Evolutionary conservation across 2,113 vertebrate species (phyloP).

Genomic region (Sardina pilchardus): DNA sequence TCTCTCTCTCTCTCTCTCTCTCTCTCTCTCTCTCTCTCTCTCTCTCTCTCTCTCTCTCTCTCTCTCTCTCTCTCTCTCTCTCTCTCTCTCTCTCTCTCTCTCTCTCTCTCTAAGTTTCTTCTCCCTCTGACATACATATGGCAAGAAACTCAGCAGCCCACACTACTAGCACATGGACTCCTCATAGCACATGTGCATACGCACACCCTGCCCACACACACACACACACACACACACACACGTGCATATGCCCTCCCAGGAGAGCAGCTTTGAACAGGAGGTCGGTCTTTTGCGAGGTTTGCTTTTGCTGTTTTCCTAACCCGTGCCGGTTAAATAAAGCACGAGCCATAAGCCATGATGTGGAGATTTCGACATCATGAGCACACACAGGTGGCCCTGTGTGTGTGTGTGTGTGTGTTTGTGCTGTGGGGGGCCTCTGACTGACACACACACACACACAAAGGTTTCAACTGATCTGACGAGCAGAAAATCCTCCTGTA

Average conservation of each 20-base stretch:
- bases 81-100: constrained; percentile 41
- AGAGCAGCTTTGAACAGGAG: not conserved
- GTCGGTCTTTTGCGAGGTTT: not conserved
- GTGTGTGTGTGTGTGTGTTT: not conserved
- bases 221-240: not conserved
- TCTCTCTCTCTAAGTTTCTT: constrained; percentile 16
- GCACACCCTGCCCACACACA: not conserved
- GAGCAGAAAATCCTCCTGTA: not conserved
- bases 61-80: constrained; percentile 35
- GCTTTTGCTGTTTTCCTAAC: not conserved
- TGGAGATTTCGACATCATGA: not conserved
- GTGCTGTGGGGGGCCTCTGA: not conserved
- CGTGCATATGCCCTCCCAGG: not conserved
- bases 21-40: constrained; percentile 34
- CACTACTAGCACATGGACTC: not conserved
- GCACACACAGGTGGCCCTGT: constrained; percentile 2
- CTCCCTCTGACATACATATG: constrained; percentile 57
- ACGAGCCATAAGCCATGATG: not conserved
- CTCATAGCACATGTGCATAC: not conserved
- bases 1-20: constrained; percentile 37
- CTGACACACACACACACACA: constrained; percentile 31
- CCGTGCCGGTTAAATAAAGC: not conserved
- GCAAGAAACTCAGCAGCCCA: constrained; percentile 11
- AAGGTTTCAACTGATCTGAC: not conserved
- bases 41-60: constrained; percentile 31